Evolutionary conservation across 2,797 vertebrate genomes (phyloP).

Genomic region (Sphaeramia orbicularis): DNA sequence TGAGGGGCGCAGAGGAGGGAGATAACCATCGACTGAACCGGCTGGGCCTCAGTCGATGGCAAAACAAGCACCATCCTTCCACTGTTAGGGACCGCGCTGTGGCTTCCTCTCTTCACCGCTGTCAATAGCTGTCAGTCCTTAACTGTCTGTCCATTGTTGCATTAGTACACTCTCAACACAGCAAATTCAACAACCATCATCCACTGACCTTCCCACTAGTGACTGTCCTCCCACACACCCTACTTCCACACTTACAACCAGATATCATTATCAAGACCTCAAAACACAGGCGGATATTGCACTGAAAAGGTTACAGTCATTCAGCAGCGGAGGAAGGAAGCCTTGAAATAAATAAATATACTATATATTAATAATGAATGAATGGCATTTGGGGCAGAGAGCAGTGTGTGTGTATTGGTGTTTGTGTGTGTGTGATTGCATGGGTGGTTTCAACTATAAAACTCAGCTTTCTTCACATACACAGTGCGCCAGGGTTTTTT

Average conservation of each 20-base stretch:
- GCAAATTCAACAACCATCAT: constrained; percentile 66
- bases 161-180: constrained; percentile 71
- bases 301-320: constrained; percentile 74
- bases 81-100: constrained; percentile 28
- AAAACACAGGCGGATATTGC: constrained; percentile 57
- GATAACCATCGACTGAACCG: constrained; percentile 82
- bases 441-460: constrained; percentile 66
- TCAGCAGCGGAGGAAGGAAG: constrained; percentile 47
- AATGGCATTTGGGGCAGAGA: constrained; percentile 82
- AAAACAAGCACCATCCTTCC: constrained; percentile 69
- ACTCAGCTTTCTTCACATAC: constrained; percentile 78
- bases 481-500: constrained; percentile 75
- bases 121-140: constrained; percentile 82
- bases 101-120: constrained; percentile 48
- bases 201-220: constrained; percentile 77
- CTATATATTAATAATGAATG: constrained; percentile 83
- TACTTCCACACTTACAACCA: constrained; percentile 37
- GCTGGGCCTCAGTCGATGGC: constrained; percentile 69
- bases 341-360: constrained; percentile 77
- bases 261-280: constrained; percentile 73
- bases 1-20: constrained; percentile 71
- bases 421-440: constrained; percentile 53
- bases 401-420: constrained; percentile 40
- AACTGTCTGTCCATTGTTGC: constrained; percentile 58
- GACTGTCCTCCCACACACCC: constrained; percentile 37